Evolutionary conservation across 2,888 invertebrate species (phyloP), one percentile per base, ranked within the genome.

Genomic region (Nomada ruficornis): DNA sequence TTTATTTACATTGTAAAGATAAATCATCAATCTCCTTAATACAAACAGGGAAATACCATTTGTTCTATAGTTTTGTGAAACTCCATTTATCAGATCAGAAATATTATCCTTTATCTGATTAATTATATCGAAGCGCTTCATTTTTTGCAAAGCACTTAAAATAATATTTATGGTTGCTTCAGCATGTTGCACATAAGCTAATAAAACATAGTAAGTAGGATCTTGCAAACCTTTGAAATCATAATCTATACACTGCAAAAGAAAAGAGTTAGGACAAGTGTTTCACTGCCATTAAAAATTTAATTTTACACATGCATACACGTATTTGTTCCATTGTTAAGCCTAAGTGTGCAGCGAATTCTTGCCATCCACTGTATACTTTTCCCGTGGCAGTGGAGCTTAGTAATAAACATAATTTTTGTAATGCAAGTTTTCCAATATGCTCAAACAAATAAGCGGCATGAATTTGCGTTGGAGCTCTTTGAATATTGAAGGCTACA

Each of bases 81-180:
- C 50, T 29, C 64, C 65, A 23, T 64, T 4, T 64, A 85, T 26
- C 62, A 90, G 76, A 29, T 89, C 36, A 55, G 62, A 71, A 29
- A 95, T 89, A 20, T 94, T 94, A 47, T 94, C 93, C 83, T 94
- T 94, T 84, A 95, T 91, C 57, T 94, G 92, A 89, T 95, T 95
- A 23, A 95, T 91, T 68, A 95, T 94, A 85, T 95, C 95, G 87
- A 94, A 94, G 78, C 95, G 94, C 72, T 95, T 92, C 86, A 95
- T 93, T 91, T 94, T 94, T 20, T 94, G 90, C 76, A 95, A 94
- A 55, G 94, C 94, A 86, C 94, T 93, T 23, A 95, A 77, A 87
- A 95, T 94, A 91, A 95, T 95, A 83, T 95, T 95, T 70, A 95
- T 89, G 42, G 95, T 95, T 59, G 95, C 95, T 76, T 94, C 94